Evolutionary conservation across 23 tunicate species (phyloP), one percentile per base, ranked within the genome.

Genomic region (Trididemnum miniatum): DNA sequence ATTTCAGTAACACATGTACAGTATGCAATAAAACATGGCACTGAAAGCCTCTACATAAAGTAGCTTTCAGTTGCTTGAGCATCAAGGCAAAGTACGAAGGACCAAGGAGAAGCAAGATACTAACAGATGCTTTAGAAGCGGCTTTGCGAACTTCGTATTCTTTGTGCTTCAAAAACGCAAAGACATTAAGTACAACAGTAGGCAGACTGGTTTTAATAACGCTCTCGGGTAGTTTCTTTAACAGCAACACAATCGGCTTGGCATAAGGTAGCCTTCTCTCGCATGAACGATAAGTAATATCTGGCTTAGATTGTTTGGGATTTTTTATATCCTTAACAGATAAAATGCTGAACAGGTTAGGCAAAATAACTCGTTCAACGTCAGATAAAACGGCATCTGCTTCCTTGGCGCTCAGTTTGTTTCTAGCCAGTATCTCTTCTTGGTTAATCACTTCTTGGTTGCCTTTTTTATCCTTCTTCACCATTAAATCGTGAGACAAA

Each of bases 1-100:
- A 59, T 12, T 40, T 62, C n/a, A 87, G 28, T 20, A 93, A 33
- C 32, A 79, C 27, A 50, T 79, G 31, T 9, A 95, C 51, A 23
- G 76, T 71, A 69, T 87, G 63, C 12, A 79, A 34, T 0, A 90
- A 62, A 29, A 95, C 96, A 40, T 95, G 99, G 27, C 78, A 83
- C 54, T 95, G 99, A 37, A 86, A 90, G 15, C 99, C 99, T 35
- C 87, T 60, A 15, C 65, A 26, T 71, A 95, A 37, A 20, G 87
- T 96, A 27, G 82, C 40, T 39, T 86, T 95, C 51, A 95, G 44
- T 69, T 90, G 92, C 65, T 73, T 73, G 24, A 95, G 20, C 0
- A 95, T 50, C 36, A 86, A 23, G 12, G 51, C n/a, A 0, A 93
- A 34, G 49, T 88, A 80, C 4, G 49, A 52, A 12, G 83, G 76